Percentiles rank a stretch among this genome's conserved stretches.
Evolutionary conservation across 2,797 vertebrate species (phyloP).

Genomic region (Paguma larvata): DNA sequence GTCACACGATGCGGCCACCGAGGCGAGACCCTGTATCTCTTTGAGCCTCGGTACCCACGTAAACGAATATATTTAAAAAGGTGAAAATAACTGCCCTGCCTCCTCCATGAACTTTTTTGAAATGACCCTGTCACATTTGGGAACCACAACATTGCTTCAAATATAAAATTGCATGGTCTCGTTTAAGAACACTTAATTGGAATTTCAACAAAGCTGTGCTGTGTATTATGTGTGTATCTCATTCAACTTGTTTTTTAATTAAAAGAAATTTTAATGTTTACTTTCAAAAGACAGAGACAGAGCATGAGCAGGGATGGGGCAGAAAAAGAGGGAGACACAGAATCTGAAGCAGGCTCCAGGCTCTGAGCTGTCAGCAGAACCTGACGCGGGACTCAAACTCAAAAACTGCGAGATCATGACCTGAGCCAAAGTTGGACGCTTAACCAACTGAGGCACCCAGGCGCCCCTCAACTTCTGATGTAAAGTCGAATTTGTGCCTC

Average conservation of each 20-base stretch:
- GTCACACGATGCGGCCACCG: accelerated
- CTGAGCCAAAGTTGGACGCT: too few species aligned
- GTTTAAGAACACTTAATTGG: background rate
- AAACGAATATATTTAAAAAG: background rate
- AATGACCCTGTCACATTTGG: background rate
- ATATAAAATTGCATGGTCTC: background rate
- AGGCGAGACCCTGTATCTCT: background rate
- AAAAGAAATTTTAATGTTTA: too few species aligned
- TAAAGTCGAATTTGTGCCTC: background rate
- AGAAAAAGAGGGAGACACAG: too few species aligned
- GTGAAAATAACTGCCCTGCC: background rate
- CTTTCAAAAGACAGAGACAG: too few species aligned
- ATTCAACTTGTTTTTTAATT: background rate
- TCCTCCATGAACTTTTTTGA: background rate
- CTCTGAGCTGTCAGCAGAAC: too few species aligned
- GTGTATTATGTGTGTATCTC: accelerated
- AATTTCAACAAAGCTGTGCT: background rate
- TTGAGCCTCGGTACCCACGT: background rate
- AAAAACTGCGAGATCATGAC: too few species aligned
- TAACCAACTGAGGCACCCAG: too few species aligned
- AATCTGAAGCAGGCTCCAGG: too few species aligned
- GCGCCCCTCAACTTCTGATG: background rate
- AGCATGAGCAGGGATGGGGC: too few species aligned
- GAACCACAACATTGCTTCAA: background rate
- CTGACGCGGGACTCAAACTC: too few species aligned